phyloP scores from a whole-genome alignment of 2,113 vertebrate genomes.

The Mesocricetus auratus region DNA sequence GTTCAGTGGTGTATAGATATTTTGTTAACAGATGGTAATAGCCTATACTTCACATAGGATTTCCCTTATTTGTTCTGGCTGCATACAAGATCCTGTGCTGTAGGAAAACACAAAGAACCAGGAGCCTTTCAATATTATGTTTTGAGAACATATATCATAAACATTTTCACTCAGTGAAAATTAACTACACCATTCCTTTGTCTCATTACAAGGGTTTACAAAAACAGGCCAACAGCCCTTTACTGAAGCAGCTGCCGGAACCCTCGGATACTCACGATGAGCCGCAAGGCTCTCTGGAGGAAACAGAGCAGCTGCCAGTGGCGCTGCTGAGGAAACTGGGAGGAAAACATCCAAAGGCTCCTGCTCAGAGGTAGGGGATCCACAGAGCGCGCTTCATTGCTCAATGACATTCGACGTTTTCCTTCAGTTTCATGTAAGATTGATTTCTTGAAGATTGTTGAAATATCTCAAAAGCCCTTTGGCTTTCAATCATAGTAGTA shows the following conservation, averaged over 20 bases:
- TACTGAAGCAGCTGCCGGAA: slow-evolving; percentile 84
- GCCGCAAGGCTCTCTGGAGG: slow-evolving; percentile 86
- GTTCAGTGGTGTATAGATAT: background rate
- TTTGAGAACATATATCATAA: slow-evolving; percentile 70
- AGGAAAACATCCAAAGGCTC: slow-evolving; percentile 90
- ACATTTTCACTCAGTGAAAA: slow-evolving; percentile 72
- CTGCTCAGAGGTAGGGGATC: slow-evolving; percentile 94
- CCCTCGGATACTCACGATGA: slow-evolving; percentile 84
- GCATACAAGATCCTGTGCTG: background rate
- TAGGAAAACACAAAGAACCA: background rate
- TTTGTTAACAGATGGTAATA: background rate
- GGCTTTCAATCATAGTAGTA: slow-evolving; percentile 89
- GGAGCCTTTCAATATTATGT: slow-evolving; percentile 59
- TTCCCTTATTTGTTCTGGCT: slow-evolving; percentile 2
- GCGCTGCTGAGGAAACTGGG: slow-evolving; percentile 91
- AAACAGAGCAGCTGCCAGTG: slow-evolving; percentile 88
- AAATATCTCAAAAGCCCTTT: slow-evolving; percentile 93
- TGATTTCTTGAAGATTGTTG: slow-evolving; percentile 94
- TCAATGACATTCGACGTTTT: slow-evolving; percentile 97
- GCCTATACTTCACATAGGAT: background rate
- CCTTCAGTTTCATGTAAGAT: slow-evolving; percentile 96
- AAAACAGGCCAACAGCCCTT: slow-evolving; percentile 82
- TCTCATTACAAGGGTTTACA: slow-evolving; percentile 83
- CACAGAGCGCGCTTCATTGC: slow-evolving; percentile 95
- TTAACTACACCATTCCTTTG: slow-evolving; percentile 67